phyloP scores from a whole-genome alignment of 2,113 vertebrate species.

The Eolophus roseicapilla region DNA sequence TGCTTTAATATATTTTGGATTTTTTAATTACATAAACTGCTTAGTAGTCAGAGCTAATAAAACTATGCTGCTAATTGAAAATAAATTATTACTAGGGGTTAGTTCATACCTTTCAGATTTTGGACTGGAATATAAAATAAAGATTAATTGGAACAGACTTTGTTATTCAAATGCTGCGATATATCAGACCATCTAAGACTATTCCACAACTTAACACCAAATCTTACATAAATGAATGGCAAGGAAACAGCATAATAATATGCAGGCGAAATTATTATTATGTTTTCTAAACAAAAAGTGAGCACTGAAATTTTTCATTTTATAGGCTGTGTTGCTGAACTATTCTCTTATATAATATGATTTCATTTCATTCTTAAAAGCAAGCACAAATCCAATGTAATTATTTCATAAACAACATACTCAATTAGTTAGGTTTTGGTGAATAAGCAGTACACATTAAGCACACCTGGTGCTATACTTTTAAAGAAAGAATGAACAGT shows the following conservation, averaged over 20 bases:
- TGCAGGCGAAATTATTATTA: not conserved
- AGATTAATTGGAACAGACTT: not conserved
- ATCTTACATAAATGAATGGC: not conserved
- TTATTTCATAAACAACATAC: not conserved
- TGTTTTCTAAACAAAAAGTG: not conserved
- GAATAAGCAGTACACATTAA: not conserved
- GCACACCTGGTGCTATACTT: not conserved
- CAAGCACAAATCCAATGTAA: not conserved
- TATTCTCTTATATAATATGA: not conserved
- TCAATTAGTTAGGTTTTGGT: not conserved
- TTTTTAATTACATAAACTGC: not conserved
- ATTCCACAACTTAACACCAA: not conserved
- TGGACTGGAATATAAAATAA: not conserved
- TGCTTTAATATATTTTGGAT: not conserved
- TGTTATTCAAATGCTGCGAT: not conserved
- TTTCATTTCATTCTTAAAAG: not conserved
- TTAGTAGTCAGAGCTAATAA: not conserved
- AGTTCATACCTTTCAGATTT: not conserved
- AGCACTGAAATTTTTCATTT: not conserved
- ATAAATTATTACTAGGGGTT: not conserved
- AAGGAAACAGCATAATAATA: not conserved
- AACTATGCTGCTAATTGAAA: not conserved
- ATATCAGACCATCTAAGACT: not conserved
- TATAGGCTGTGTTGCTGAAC: not conserved
- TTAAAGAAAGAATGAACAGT: not conserved